Conservation (phyloP, 1,140 invertebrate genomes). For the Orius insidiosus region DNA sequence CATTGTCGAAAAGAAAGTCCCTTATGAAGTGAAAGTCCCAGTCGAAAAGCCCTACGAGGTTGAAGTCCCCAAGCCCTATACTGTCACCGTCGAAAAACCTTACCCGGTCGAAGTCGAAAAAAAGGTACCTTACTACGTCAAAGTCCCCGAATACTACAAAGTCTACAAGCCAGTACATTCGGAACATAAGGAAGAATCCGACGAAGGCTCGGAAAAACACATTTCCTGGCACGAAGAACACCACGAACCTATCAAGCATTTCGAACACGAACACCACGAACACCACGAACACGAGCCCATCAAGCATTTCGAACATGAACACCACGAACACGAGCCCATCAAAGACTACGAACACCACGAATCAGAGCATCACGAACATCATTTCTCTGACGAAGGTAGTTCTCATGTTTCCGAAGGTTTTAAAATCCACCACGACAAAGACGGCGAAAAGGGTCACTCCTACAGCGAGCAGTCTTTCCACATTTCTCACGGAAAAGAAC, state of each 20-base stretch:
- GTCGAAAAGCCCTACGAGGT: constrained; percentile 12
- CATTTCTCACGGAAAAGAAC: too few species aligned
- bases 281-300: too few species aligned
- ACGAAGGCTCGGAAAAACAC: too few species aligned
- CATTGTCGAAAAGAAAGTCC: constrained; percentile 12
- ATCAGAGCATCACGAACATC: not conserved
- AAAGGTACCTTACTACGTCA: not conserved
- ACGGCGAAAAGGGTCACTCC: too few species aligned
- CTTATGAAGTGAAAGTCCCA: constrained; percentile 11
- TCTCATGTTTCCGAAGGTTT: too few species aligned
- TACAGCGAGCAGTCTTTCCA: too few species aligned
- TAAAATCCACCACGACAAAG: too few species aligned
- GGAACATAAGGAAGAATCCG: too few species aligned
- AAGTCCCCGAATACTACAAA: constrained; percentile 15
- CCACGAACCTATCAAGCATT: too few species aligned
- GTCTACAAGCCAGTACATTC: not conserved
- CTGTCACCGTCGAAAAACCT: constrained; percentile 12
- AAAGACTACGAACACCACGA: not conserved
- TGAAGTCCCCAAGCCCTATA: constrained; percentile 12
- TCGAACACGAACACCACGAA: not conserved
- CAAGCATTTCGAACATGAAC: not conserved
- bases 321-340: not conserved
- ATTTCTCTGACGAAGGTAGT: too few species aligned
- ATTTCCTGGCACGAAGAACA: too few species aligned
- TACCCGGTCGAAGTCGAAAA: constrained; percentile 12